Evolutionary conservation across 2,797 vertebrate genomes (phyloP).

Genomic region (Monodelphis domestica): DNA sequence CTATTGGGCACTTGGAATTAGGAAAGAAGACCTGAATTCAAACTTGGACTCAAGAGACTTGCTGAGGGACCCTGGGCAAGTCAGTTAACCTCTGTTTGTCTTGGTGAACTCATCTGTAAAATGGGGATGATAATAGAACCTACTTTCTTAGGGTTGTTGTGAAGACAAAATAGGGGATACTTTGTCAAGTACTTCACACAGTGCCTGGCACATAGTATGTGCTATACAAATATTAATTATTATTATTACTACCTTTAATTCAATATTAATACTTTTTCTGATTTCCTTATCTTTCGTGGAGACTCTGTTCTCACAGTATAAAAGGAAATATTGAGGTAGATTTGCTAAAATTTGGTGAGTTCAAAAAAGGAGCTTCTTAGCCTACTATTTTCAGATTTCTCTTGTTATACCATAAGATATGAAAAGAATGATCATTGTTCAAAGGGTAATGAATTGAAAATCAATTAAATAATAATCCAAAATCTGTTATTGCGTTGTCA

Average conservation of each 20-base stretch:
- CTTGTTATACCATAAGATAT: neutral
- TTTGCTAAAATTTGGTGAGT: neutral
- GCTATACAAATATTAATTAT: neutral
- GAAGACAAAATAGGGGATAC: neutral
- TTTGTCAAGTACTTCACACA: neutral
- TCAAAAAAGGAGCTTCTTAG: no score
- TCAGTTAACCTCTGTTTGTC: no score
- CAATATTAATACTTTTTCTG: neutral
- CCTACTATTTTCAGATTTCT: neutral
- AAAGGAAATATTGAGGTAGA: neutral
- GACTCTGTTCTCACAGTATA: neutral
- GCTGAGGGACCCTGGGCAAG: no score
- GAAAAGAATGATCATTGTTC: neutral
- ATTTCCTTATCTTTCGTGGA: neutral
- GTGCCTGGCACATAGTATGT: neutral
- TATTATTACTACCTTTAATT: no score
- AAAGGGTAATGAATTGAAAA: neutral
- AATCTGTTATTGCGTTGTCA: neutral
- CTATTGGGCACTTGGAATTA: neutral
- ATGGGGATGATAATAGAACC: neutral
- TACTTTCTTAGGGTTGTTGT: neutral
- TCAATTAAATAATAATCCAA: neutral
- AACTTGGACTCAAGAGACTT: no score
- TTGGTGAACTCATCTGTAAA: neutral
- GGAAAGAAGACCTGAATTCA: no score